A percentile compares a stretch with the other conserved stretches of the same genome.
These are phyloP conservation scores for Spongilla lacustris DNA, from an alignment of 37 sponge, comb jelly and placozoan species.

Conservation along the genomic window DNA sequence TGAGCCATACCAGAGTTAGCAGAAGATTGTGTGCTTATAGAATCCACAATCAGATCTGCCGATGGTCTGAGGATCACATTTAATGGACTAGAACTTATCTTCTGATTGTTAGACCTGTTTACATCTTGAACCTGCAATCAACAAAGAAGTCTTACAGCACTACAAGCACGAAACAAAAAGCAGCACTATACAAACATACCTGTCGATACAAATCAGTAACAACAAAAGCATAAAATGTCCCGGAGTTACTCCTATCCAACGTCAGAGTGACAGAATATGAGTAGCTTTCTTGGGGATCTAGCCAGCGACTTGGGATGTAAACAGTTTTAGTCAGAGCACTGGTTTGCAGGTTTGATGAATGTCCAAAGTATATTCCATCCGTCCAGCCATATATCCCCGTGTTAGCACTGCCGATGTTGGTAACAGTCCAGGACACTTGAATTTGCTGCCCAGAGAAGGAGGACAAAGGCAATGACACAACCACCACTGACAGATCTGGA, in stretches of 20 bases:
- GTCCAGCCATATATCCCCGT: background rate
- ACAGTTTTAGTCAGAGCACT: slow-evolving; percentile 4
- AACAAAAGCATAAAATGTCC: slow-evolving; percentile 36
- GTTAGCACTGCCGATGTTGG: slow-evolving; percentile 13
- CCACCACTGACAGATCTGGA: slow-evolving; percentile 17
- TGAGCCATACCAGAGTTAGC: slow-evolving; percentile 23
- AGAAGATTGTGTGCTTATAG: background rate
- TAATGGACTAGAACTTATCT: background rate
- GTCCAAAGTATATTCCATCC: slow-evolving; percentile 17
- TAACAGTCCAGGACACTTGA: slow-evolving; percentile 32
- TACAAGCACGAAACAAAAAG: too few relatives aligned
- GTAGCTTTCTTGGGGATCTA: slow-evolving; percentile 41
- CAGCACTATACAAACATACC: too few relatives aligned
- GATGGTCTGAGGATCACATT: slow-evolving; percentile 23
- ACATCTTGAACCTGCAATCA: slow-evolving; percentile 8
- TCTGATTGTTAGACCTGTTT: slow-evolving; percentile 30
- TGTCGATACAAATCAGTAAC: slow-evolving; percentile 9
- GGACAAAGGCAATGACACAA: background rate
- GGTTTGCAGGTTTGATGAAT: background rate
- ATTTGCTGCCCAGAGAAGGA: slow-evolving; percentile 36
- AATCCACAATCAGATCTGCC: slow-evolving; percentile 25
- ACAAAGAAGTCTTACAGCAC: too few relatives aligned
- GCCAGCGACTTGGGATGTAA: background rate
- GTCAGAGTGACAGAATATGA: background rate
- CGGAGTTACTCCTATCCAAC: background rate